These are phyloP conservation scores for Bibio marci DNA, from an alignment of 2,888 invertebrate species.

Conservation along the genomic window DNA sequence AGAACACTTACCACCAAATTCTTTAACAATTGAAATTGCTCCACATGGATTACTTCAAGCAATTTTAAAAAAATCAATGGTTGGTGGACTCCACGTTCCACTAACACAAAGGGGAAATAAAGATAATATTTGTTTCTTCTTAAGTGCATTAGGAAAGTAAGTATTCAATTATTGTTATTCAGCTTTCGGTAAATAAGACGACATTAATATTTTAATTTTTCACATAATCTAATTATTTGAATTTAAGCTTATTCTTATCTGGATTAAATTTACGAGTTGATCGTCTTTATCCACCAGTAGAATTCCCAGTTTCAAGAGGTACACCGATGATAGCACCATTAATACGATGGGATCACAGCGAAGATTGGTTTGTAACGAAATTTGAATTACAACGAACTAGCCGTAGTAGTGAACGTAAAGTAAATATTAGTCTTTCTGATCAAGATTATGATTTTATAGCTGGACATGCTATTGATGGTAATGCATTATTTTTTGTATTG, in stretches of 20 bases:
- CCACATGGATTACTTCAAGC: slow-evolving; percentile 52
- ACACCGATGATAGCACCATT: slow-evolving; percentile 72
- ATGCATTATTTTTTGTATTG: no score
- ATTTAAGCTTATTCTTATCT: slow-evolving; percentile 50
- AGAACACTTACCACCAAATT: slow-evolving; percentile 40
- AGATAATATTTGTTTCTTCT: slow-evolving; percentile 28
- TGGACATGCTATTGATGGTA: slow-evolving; percentile 76
- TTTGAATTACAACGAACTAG: slow-evolving; percentile 50
- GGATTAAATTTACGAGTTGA: slow-evolving; percentile 61
- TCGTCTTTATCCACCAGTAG: slow-evolving; percentile 55
- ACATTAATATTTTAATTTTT: not conserved
- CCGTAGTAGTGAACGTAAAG: slow-evolving; percentile 45
- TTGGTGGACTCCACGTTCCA: slow-evolving; percentile 37
- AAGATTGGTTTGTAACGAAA: slow-evolving; percentile 55
- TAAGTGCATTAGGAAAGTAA: slow-evolving; percentile 31
- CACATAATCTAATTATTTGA: slow-evolving; percentile 12
- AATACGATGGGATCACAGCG: slow-evolving; percentile 77
- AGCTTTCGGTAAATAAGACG: no score
- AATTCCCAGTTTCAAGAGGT: slow-evolving; percentile 70
- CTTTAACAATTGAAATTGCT: slow-evolving; percentile 48
- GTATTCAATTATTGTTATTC: slow-evolving; percentile 16
- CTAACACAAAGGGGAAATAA: slow-evolving; percentile 39
- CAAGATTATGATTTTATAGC: slow-evolving; percentile 53
- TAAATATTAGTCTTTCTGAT: slow-evolving; percentile 40
- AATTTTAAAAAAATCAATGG: slow-evolving; percentile 41